phyloP scores from a whole-genome alignment of 2,888 invertebrate species.

The Smittia sp. region DNA sequence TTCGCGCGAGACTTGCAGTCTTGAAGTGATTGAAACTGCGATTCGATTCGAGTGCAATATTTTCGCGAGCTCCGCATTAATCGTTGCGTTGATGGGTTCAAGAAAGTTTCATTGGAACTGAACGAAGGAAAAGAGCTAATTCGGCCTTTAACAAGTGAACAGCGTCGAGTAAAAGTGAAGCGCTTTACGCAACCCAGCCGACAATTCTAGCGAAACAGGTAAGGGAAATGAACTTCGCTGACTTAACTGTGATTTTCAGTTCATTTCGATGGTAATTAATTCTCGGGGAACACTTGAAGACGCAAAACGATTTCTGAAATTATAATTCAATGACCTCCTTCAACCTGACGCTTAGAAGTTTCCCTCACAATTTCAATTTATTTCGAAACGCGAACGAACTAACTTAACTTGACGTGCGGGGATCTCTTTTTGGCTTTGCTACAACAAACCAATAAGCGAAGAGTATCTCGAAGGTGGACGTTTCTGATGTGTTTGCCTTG shows the following conservation, averaged over 20 bases:
- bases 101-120: background rate
- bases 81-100: background rate
- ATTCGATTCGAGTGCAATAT: background rate
- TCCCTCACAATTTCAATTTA: no score
- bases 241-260: background rate
- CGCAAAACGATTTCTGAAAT: background rate
- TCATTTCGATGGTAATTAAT: background rate
- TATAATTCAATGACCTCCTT: conserved; percentile 9
- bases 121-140: background rate
- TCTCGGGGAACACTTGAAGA: background rate
- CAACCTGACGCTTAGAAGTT: background rate
- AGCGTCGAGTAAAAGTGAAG: background rate
- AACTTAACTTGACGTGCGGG: no score
- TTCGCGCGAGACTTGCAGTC: conserved; percentile 10
- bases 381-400: no score
- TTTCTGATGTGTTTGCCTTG: no score
- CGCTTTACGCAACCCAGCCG: background rate
- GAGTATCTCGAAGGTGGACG: no score
- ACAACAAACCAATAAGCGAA: no score
- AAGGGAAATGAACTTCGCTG: conserved; percentile 21
- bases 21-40: background rate
- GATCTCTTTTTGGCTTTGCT: no score
- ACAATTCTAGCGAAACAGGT: background rate
- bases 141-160: conserved; percentile 1
- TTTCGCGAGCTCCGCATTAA: background rate